Evolutionary conservation across 2,113 vertebrate genomes (phyloP).

Genomic region (Dissostichus mawsoni): DNA sequence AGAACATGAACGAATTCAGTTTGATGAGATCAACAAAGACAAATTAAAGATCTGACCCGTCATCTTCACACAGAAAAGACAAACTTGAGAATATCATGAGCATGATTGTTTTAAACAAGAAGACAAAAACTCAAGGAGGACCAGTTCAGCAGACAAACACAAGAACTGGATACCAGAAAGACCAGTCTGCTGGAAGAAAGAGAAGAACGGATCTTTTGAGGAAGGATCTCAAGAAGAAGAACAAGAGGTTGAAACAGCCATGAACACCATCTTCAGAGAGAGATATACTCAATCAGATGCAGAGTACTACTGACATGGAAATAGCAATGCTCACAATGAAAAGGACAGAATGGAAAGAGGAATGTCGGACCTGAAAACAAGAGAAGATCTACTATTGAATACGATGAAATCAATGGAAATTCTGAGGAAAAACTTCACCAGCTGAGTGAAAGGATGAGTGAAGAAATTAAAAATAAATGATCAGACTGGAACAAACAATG

Average conservation of each 20-base stretch:
- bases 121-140: slow-evolving; percentile 16
- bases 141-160: neutral
- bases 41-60: no score
- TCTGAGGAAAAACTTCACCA: neutral
- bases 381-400: neutral
- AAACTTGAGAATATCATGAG: no score
- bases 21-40: no score
- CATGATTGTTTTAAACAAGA: neutral
- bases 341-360: neutral
- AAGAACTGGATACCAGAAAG: slow-evolving; percentile 1
- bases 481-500: neutral
- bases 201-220: neutral
- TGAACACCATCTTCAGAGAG: slow-evolving; percentile 27
- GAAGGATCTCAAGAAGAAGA: neutral
- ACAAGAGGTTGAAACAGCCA: neutral
- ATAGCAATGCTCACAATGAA: neutral
- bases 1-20: no score
- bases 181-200: neutral
- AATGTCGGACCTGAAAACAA: neutral
- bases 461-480: neutral
- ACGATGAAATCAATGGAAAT: neutral
- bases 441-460: neutral
- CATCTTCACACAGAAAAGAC: no score
- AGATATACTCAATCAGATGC: slow-evolving; percentile 17
- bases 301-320: slow-evolving; percentile 7